Conservation (phyloP, 2,797 vertebrate genomes). For the Tauraco hartlaubi region DNA sequence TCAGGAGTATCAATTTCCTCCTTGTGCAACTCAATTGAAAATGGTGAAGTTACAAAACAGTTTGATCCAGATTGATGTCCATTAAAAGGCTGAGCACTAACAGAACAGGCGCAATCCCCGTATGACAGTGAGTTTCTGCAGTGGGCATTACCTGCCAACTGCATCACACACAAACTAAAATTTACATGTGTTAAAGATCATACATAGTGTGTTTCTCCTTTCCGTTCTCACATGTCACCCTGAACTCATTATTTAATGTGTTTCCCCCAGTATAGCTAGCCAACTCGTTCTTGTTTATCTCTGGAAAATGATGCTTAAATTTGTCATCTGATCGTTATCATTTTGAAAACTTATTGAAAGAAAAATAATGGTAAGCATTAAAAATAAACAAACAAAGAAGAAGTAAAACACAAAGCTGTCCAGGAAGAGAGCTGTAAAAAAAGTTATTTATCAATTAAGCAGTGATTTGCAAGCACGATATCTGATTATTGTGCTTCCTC, state of each 20-base stretch:
- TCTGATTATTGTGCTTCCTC: background rate
- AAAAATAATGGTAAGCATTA: background rate
- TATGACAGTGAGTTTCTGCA: background rate
- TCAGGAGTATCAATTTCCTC: background rate
- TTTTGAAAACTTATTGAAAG: background rate
- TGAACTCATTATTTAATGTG: background rate
- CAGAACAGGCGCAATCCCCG: background rate
- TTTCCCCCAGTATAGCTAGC: background rate
- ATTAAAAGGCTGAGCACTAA: background rate
- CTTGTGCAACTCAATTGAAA: background rate
- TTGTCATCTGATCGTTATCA: conserved; percentile 3
- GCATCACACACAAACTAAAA: background rate
- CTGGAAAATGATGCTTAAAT: background rate
- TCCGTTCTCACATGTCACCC: background rate
- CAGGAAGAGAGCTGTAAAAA: conserved; percentile 13
- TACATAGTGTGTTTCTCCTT: background rate
- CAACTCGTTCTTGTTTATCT: background rate
- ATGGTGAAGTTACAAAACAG: background rate
- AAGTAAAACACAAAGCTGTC: background rate
- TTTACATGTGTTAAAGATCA: background rate
- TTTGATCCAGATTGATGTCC: background rate
- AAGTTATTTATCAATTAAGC: conserved; percentile 3
- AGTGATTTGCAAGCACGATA: conserved; percentile 23
- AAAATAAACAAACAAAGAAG: background rate
- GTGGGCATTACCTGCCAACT: background rate